Conservation (phyloP, 1,140 invertebrate genomes). For the Sweltsa coloradensis region DNA sequence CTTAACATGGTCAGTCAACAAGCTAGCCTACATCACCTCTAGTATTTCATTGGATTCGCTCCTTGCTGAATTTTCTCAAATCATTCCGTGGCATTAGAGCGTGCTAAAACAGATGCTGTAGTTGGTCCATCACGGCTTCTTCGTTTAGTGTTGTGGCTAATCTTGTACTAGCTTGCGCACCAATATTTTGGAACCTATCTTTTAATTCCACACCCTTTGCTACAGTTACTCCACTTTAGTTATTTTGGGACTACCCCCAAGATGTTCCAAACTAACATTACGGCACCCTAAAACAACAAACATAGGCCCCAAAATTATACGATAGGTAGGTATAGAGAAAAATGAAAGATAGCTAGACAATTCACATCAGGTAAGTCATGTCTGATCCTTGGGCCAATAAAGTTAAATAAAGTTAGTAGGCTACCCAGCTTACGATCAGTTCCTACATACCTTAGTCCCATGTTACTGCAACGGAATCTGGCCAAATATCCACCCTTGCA, state of each 20-base stretch:
- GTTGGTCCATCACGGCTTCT: slow-evolving; percentile 98
- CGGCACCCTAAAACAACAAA: slow-evolving; percentile 67
- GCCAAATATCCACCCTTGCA: slow-evolving; percentile 96
- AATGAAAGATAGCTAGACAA: no score
- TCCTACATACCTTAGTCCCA: slow-evolving; percentile 84
- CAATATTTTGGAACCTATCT: slow-evolving; percentile 99
- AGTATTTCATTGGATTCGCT: slow-evolving; percentile 95
- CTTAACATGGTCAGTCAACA: no score
- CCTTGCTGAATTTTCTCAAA: slow-evolving; percentile 98
- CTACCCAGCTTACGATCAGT: background rate
- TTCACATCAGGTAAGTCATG: no score
- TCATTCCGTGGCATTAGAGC: slow-evolving; percentile 97
- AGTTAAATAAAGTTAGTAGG: slow-evolving; percentile 4
- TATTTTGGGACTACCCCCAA: slow-evolving; percentile 98
- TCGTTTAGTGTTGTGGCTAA: slow-evolving; percentile 94
- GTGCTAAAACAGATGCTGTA: slow-evolving; percentile 92
- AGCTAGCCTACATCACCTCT: slow-evolving; percentile 41
- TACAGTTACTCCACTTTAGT: slow-evolving; percentile 98
- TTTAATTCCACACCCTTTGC: slow-evolving; percentile 97
- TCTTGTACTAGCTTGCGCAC: slow-evolving; percentile 99
- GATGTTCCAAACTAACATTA: slow-evolving; percentile 98
- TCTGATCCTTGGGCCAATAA: background rate
- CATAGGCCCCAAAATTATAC: no score
- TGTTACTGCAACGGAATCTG: slow-evolving; percentile 98
- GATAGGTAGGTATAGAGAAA: no score